Percentiles rank a stretch among this genome's conserved stretches.
These are phyloP conservation scores for Pandemis cinnamomeana DNA, from an alignment of 2,888 invertebrate genomes.

Conservation along the genomic window DNA sequence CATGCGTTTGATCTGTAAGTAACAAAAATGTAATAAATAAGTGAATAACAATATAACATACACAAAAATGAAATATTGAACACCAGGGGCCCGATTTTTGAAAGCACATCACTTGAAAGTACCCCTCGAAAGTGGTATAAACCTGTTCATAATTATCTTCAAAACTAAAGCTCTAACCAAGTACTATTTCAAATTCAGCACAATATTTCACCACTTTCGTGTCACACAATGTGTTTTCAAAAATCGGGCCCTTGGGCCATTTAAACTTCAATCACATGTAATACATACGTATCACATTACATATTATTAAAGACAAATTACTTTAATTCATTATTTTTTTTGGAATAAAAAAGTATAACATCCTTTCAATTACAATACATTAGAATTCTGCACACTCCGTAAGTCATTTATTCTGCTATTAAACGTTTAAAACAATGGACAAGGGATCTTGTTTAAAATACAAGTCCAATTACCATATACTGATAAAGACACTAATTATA, in stretches of 20 bases:
- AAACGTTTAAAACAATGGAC: constrained; percentile 50
- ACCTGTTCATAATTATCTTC: no score
- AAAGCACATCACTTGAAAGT: no score
- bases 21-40: not conserved
- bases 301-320: constrained; percentile 20
- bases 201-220: no score
- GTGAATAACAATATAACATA: not conserved
- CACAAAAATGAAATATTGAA: not conserved
- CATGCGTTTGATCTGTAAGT: no score
- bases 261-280: not conserved
- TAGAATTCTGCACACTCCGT: constrained; percentile 9
- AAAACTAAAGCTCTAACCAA: no score
- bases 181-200: no score
- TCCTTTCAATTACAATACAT: constrained; percentile 6
- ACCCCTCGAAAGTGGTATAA: no score
- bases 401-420: constrained; percentile 29
- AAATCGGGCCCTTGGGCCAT: not conserved
- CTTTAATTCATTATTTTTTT: constrained; percentile 8
- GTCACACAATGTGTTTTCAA: no score
- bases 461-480: constrained; percentile 70
- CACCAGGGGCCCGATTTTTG: no score
- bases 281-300: not conserved
- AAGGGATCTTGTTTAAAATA: constrained; percentile 61
- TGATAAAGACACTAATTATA: constrained; percentile 76
- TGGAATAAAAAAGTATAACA: constrained; percentile 13